Evolutionary conservation across 1,140 invertebrate species (phyloP).

Genomic region (Anoplophora glabripennis): DNA sequence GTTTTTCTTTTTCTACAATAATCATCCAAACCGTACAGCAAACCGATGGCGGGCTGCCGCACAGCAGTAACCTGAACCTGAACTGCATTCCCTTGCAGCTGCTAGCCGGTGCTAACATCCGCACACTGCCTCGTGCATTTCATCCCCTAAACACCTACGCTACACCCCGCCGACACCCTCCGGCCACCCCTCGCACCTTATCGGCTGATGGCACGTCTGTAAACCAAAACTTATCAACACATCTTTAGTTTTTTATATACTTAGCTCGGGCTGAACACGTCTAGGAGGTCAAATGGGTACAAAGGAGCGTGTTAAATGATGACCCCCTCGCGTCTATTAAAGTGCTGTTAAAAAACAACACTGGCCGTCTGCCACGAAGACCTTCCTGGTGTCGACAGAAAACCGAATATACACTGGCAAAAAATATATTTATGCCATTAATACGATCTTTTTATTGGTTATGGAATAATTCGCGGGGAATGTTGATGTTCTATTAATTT

Average conservation of each 20-base stretch:
- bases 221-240: constrained; percentile 17
- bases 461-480: no score
- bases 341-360: background rate
- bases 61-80: constrained; percentile 1
- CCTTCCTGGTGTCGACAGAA: background rate
- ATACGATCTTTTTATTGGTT: no score
- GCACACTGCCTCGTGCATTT: constrained; percentile 13
- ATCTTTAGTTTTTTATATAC: constrained; percentile 12
- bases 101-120: constrained; percentile 12
- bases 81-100: constrained; percentile 10
- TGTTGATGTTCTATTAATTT: no score
- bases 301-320: constrained; percentile 6
- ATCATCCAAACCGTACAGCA: no score
- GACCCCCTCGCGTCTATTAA: constrained; percentile 1
- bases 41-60: no score
- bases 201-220: constrained; percentile 10
- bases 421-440: no score
- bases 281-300: constrained; percentile 3
- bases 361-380: background rate
- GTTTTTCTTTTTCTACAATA: no score
- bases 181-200: background rate
- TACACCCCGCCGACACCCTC: background rate
- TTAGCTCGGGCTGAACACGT: background rate
- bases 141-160: constrained; percentile 14
- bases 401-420: no score